A percentile compares a stretch with the other conserved stretches of the same genome.
phyloP scores from a whole-genome alignment of 2,888 invertebrate genomes.

The Oxyteleia sp. region DNA sequence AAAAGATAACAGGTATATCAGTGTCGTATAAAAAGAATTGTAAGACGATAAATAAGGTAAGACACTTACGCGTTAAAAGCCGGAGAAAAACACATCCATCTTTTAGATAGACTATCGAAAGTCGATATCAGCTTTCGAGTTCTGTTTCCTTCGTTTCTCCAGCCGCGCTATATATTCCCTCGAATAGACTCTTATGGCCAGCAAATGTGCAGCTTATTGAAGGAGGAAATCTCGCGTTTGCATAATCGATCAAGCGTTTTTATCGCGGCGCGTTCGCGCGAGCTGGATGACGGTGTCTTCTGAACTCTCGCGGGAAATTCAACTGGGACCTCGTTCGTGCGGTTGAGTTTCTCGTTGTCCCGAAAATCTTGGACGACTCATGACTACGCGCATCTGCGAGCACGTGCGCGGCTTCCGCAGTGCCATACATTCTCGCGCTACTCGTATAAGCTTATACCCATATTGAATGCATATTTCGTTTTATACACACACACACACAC shows the following conservation, averaged over 20 bases:
- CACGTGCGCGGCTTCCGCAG: slow-evolving; percentile 60
- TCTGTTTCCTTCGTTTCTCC: slow-evolving; percentile 42
- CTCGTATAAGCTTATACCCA: slow-evolving; percentile 51
- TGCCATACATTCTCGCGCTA: slow-evolving; percentile 41
- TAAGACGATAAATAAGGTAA: no score
- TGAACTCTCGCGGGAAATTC: slow-evolving; percentile 74
- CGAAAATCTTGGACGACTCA: slow-evolving; percentile 74
- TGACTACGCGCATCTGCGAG: slow-evolving; percentile 60
- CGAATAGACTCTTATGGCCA: slow-evolving; percentile 65
- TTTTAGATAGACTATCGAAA: slow-evolving; percentile 60
- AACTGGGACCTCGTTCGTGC: slow-evolving; percentile 65
- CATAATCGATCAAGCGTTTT: slow-evolving; percentile 74
- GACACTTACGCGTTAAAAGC: no score
- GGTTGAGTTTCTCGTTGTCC: slow-evolving; percentile 75
- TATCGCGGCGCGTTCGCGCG: slow-evolving; percentile 60
- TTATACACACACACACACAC: no score
- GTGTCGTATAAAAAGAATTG: no score
- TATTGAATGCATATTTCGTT: slow-evolving; percentile 53
- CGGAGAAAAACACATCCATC: slow-evolving; percentile 64
- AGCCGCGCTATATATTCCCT: slow-evolving; percentile 39
- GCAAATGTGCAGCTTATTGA: slow-evolving; percentile 72
- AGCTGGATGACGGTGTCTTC: slow-evolving; percentile 59
- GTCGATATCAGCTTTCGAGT: slow-evolving; percentile 50
- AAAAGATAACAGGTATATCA: no score
- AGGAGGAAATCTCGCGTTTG: slow-evolving; percentile 72